Base-by-base conservation (phyloP, 2,888 invertebrate genomes). In the Lasioglossum malachurum region DNA sequence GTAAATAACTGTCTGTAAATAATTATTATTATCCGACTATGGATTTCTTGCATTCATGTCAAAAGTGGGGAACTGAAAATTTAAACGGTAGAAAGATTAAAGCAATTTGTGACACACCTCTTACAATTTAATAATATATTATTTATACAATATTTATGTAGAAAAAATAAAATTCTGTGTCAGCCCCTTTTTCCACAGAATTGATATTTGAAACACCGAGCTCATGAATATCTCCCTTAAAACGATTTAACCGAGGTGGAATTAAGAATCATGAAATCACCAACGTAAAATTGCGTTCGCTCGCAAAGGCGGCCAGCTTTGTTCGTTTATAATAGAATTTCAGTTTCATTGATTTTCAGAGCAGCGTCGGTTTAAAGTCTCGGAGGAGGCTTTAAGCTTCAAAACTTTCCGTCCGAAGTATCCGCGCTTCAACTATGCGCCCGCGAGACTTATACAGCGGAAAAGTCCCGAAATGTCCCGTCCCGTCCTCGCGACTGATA, bases 391-490 rank as follows among this genome's bases (percentile, higher is more conserved):
- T 69, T 23, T 16, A 64, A 64, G 64, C 31, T 31, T 19, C 38
- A 4, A 38, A 69, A 69, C 69, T 69, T 69, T 69, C 35, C 69
- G 35, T 38, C 69, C 23, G 69, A 23, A 23, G 69, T 23, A 23
- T 69, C 69, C 64, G 4, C 23, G 38, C 38, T 35, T 38, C 35
- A 23, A 35, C 38, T 23, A 19, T 38, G 10, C 67, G 35, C 35
- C 23, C 38, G 38, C 10, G 38, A 38, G 67, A 38, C 35, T 69
- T 69, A 23, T 69, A 38, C 69, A 69, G 38, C 69, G 69, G 38
- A 69, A 69, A 69, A 69, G 23, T 38, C 23, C 38, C 35, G 69
- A 69, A 69, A 38, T 64, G 31, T 64, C 64, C 64, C 69, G 35
- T 10, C 14, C 16, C 31, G 16, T 67, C 35, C 8, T 67, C 35